Evolutionary conservation across 2,888 invertebrate genomes (phyloP).

Genomic region (Hetaerina titia): DNA sequence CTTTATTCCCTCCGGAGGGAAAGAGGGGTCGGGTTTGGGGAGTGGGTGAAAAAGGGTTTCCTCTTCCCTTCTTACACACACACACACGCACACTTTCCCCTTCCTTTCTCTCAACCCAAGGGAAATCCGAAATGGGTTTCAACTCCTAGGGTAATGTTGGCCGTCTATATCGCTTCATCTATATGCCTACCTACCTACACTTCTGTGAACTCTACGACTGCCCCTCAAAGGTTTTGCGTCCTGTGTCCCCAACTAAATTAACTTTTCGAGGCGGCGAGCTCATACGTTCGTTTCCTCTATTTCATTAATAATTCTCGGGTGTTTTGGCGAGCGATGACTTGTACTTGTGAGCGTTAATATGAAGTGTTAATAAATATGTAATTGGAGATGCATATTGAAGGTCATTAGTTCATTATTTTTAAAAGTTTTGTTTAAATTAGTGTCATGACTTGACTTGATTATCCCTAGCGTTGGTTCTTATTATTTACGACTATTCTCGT

Average conservation of each 20-base stretch:
- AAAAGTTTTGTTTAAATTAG: too few species aligned
- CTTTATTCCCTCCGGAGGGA: slow-evolving; percentile 23
- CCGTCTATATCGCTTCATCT: neutral
- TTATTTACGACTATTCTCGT: too few species aligned
- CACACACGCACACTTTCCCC: neutral
- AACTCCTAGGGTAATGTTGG: too few species aligned
- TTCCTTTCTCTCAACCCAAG: neutral
- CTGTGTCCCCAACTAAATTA: neutral
- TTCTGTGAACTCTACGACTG: neutral
- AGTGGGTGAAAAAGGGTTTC: neutral
- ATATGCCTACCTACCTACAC: neutral
- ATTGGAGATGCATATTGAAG: too few species aligned
- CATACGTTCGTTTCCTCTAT: neutral
- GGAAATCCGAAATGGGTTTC: neutral
- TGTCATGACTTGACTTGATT: too few species aligned
- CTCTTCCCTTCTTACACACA: neutral
- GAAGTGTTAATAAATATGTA: neutral
- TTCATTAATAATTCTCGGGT: neutral
- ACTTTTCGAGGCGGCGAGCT: neutral
- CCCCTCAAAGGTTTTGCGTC: neutral
- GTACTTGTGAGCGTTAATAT: neutral
- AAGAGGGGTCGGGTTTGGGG: neutral
- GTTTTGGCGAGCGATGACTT: neutral
- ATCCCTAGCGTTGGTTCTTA: too few species aligned
- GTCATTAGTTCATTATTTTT: too few species aligned